These are phyloP conservation scores for Amphipyra tragopoginis DNA, from an alignment of 2,888 invertebrate species.

Conservation along the genomic window DNA sequence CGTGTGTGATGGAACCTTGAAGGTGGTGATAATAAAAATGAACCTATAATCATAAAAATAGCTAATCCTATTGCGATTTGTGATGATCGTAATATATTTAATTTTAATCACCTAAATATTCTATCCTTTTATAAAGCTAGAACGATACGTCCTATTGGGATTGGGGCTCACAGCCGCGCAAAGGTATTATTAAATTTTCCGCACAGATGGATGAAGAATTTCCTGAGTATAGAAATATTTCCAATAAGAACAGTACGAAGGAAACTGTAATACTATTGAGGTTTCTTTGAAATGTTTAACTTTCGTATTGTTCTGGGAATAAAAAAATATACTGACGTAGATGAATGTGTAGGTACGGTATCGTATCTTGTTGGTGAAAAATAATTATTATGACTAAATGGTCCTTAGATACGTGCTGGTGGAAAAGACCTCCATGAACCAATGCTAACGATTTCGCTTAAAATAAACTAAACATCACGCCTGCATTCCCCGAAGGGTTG, in stretches of 20 bases:
- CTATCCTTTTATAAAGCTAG: background rate
- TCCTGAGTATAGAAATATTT: conserved; percentile 22
- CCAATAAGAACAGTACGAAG: conserved; percentile 13
- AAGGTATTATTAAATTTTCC: conserved; percentile 15
- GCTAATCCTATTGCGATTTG: no score
- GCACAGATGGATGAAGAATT: conserved; percentile 11
- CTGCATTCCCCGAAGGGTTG: no score
- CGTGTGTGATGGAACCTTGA: no score
- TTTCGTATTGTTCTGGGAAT: background rate
- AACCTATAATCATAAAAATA: no score
- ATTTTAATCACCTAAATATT: background rate
- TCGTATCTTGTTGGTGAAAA: no score
- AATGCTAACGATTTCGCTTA: no score
- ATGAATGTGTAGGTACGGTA: no score
- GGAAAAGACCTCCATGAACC: no score
- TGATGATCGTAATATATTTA: background rate
- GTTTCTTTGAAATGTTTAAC: conserved; percentile 2
- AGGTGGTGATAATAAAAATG: no score
- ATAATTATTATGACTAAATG: no score
- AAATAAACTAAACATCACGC: no score
- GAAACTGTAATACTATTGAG: background rate
- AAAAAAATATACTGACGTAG: background rate
- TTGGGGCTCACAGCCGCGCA: background rate
- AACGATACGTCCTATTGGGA: background rate
- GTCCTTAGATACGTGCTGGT: no score